Percentiles rank a stretch among this genome's conserved stretches.
Evolutionary conservation across 2,888 invertebrate species (phyloP).

Genomic region (Drosophila lacicola): DNA sequence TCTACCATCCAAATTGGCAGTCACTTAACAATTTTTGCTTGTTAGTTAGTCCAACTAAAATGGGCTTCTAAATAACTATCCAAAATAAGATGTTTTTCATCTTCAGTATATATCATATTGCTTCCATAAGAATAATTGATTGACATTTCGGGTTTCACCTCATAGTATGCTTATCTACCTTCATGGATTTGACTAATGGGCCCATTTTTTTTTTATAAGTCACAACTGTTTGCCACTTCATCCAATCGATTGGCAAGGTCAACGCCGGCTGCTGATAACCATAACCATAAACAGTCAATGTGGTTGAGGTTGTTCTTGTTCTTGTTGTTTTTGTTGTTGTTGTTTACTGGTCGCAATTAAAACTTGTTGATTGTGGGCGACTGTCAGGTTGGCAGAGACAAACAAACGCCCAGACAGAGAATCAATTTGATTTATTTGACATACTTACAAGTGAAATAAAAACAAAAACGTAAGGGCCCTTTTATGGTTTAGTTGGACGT

Average conservation of each 20-base stretch:
- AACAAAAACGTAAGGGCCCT: conserved; percentile 14
- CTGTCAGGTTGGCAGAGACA: conserved; percentile 14
- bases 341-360: conserved; percentile 59
- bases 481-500: conserved; percentile 20
- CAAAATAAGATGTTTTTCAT: not conserved
- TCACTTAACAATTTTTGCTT: too few relatives aligned
- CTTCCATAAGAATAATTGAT: too few relatives aligned
- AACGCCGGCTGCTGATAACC: conserved; percentile 48
- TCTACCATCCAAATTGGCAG: too few relatives aligned
- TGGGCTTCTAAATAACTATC: too few relatives aligned
- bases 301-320: conserved; percentile 34
- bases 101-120: too few relatives aligned
- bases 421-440: conserved; percentile 61
- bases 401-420: conserved; percentile 32
- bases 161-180: not conserved
- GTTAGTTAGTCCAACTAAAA: too few relatives aligned
- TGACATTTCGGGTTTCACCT: not conserved
- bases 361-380: conserved; percentile 76
- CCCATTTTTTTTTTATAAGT: conserved; percentile 1
- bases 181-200: conserved; percentile 7
- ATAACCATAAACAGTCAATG: conserved; percentile 59
- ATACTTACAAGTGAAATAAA: conserved; percentile 17
- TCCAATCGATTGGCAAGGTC: conserved; percentile 55
- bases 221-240: conserved; percentile 30
- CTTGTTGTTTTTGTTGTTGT: conserved; percentile 24